These are phyloP conservation scores for Uropsilus gracilis DNA, from an alignment of 2,113 vertebrate genomes.

Conservation along the genomic window DNA sequence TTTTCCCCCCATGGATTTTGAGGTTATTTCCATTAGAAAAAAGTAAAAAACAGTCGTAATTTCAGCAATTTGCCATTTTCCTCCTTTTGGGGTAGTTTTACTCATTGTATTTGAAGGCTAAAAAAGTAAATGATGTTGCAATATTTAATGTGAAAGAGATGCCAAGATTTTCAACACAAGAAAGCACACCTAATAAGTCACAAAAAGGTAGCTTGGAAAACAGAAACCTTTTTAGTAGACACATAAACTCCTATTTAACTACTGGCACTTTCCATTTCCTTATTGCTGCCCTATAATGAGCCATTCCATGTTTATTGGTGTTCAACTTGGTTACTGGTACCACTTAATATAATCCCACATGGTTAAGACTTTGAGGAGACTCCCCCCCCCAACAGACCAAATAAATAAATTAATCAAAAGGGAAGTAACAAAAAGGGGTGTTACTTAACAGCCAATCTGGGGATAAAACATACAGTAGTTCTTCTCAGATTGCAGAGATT, in stretches of 20 bases:
- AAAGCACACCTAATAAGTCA: conserved; percentile 47
- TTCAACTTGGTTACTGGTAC: conserved; percentile 66
- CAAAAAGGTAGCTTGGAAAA: conserved; percentile 67
- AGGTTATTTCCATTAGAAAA: conserved; percentile 70
- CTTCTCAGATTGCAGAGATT: conserved; percentile 62
- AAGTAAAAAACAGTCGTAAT: conserved; percentile 78
- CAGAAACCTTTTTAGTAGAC: conserved; percentile 34
- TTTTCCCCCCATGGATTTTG: conserved; percentile 73
- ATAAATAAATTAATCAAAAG: conserved; percentile 63
- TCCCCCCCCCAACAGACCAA: not conserved
- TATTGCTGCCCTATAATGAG: conserved; percentile 11
- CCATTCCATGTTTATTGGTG: conserved; percentile 70
- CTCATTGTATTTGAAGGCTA: conserved; percentile 71
- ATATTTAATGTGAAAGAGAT: conserved; percentile 69
- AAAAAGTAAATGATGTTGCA: conserved; percentile 74
- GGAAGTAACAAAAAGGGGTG: conserved; percentile 61
- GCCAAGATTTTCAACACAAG: conserved; percentile 67
- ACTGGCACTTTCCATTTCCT: conserved; percentile 62
- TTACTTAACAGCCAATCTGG: conserved; percentile 67
- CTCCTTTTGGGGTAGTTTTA: conserved; percentile 70
- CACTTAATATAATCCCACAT: conserved; percentile 68
- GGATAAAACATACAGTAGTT: conserved; percentile 60
- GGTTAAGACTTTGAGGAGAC: conserved; percentile 66
- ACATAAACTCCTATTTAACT: conserved; percentile 58
- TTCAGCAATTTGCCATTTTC: conserved; percentile 73